Evolutionary conservation across 1,140 invertebrate species (phyloP).

Genomic region (Drosophila equinoxialis): DNA sequence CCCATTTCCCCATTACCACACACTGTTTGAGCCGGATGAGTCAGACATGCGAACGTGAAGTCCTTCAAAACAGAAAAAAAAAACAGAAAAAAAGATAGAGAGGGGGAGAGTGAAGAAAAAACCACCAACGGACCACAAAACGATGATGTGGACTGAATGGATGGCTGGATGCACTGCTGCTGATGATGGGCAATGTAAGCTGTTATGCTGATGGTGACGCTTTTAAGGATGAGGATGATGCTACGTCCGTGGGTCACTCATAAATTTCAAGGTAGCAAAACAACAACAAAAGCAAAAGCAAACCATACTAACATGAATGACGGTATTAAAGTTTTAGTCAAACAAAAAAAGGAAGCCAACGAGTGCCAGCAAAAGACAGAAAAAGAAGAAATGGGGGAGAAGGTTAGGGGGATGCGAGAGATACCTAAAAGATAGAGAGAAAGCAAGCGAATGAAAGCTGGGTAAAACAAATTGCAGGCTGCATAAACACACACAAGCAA

Average conservation of each 20-base stretch:
- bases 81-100: slow-evolving; percentile 11
- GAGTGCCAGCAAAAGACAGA: slow-evolving; percentile 4
- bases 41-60: slow-evolving; percentile 64
- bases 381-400: no score
- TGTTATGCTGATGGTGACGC: slow-evolving; percentile 22
- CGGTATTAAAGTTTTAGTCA: slow-evolving; percentile 70
- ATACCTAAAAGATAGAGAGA: slow-evolving; percentile 4
- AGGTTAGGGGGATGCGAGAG: neutral
- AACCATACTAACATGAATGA: slow-evolving; percentile 50
- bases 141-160: slow-evolving; percentile 13
- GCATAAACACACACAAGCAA: slow-evolving; percentile 45
- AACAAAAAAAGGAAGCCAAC: slow-evolving; percentile 24
- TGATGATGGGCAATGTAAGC: slow-evolving; percentile 38
- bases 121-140: slow-evolving; percentile 49
- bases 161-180: neutral
- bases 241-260: slow-evolving; percentile 42
- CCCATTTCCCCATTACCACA: neutral
- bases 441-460: slow-evolving; percentile 7
- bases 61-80: slow-evolving; percentile 45
- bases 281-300: slow-evolving; percentile 24
- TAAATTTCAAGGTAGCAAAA: slow-evolving; percentile 55
- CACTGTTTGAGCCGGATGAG: slow-evolving; percentile 43
- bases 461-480: slow-evolving; percentile 67
- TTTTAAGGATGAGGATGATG: neutral
- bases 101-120: neutral